Evolutionary conservation across 2,888 invertebrate genomes (phyloP).

Genomic region (Dasypolia templi): DNA sequence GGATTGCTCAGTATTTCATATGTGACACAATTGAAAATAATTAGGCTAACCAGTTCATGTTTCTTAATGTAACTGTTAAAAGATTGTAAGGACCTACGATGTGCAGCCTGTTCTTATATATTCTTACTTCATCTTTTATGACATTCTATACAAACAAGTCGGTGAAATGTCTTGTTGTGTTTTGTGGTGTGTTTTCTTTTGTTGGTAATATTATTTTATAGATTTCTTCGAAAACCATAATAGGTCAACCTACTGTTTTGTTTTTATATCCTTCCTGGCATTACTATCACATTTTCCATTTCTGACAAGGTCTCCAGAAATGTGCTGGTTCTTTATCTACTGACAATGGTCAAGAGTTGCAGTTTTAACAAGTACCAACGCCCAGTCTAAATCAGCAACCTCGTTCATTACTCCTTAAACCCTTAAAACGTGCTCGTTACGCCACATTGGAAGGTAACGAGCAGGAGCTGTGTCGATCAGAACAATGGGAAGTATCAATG

Average conservation of each 20-base stretch:
- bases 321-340: neutral
- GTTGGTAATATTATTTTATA: too few relatives aligned
- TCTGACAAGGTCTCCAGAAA: neutral
- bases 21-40: too few relatives aligned
- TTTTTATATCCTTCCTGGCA: neutral
- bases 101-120: neutral
- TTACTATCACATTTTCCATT: neutral
- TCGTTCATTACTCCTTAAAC: neutral
- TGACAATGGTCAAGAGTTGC: neutral
- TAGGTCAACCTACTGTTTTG: neutral
- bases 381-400: neutral
- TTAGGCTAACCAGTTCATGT: neutral
- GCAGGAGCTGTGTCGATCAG: constrained; percentile 63
- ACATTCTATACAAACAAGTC: neutral
- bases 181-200: too few relatives aligned
- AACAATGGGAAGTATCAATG: constrained; percentile 87
- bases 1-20: neutral
- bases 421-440: constrained; percentile 21
- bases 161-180: too few relatives aligned
- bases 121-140: neutral
- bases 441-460: constrained; percentile 30
- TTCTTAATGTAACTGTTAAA: neutral
- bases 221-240: neutral
- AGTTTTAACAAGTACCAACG: neutral
- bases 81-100: neutral